These are phyloP conservation scores for Drosophila differens DNA, from an alignment of 2,888 invertebrate species.

Conservation along the genomic window DNA sequence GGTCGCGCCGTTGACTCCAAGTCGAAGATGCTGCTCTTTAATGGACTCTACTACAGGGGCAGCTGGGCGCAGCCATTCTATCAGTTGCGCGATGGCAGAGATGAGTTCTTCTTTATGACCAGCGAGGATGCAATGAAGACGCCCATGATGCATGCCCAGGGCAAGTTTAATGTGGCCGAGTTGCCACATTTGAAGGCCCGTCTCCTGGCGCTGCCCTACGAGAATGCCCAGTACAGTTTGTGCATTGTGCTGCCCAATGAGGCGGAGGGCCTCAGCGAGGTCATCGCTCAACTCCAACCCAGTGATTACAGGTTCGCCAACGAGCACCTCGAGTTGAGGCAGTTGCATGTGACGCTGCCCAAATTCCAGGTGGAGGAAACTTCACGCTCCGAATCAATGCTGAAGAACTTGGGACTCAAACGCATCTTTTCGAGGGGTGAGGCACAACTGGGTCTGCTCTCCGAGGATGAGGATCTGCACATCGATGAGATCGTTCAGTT, in stretches of 20 bases:
- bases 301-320: conserved; percentile 77
- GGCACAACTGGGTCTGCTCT: conserved; percentile 88
- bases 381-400: conserved; percentile 87
- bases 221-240: conserved; percentile 88
- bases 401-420: conserved; percentile 87
- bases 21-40: conserved; percentile 90
- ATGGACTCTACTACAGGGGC: conserved; percentile 92
- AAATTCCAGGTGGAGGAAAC: conserved; percentile 89
- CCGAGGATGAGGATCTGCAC: conserved; percentile 88
- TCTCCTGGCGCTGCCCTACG: conserved; percentile 90
- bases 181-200: conserved; percentile 89
- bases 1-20: conserved; percentile 83
- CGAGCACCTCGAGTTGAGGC: conserved; percentile 59
- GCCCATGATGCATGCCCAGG: conserved; percentile 89
- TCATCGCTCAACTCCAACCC: conserved; percentile 87
- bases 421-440: conserved; percentile 87
- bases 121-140: conserved; percentile 87
- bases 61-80: conserved; percentile 90
- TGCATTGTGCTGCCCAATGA: conserved; percentile 87
- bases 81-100: conserved; percentile 80
- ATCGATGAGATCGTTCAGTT: conserved; percentile 89
- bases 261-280: conserved; percentile 87
- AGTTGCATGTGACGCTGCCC: conserved; percentile 87
- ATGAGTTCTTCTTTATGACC: conserved; percentile 88
- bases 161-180: conserved; percentile 88